A percentile compares a stretch with the other conserved stretches of the same genome.
phyloP scores from a whole-genome alignment of 2,888 invertebrate genomes.

The Drosophila diplacantha region DNA sequence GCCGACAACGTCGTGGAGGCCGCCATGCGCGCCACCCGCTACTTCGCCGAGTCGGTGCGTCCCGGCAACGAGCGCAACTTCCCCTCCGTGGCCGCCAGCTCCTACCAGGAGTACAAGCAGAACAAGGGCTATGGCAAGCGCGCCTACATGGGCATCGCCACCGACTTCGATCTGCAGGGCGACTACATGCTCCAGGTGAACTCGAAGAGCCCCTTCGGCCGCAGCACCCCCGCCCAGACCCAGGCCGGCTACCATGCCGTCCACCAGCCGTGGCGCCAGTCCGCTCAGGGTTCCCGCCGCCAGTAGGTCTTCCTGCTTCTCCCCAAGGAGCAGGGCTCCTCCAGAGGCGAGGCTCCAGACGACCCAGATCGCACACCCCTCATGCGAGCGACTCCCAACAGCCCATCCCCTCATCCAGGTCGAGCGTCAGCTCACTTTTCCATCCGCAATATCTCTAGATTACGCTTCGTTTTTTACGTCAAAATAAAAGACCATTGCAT shows the following conservation, averaged over 20 bases:
- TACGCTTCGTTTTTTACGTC: slow-evolving; percentile 42
- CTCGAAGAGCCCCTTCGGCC: slow-evolving; percentile 73
- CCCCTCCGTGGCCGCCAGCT: slow-evolving; percentile 74
- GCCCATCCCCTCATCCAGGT: slow-evolving; percentile 42
- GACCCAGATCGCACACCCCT: slow-evolving; percentile 38
- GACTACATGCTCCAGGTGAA: slow-evolving; percentile 76
- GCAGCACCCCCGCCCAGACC: slow-evolving; percentile 64
- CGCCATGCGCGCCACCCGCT: slow-evolving; percentile 72
- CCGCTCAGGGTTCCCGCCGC: slow-evolving; percentile 35
- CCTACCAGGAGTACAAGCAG: slow-evolving; percentile 69
- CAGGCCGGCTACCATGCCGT: slow-evolving; percentile 60
- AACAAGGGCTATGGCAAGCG: slow-evolving; percentile 72
- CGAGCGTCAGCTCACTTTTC: not conserved
- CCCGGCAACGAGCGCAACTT: slow-evolving; percentile 75
- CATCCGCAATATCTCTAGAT: slow-evolving; percentile 20
- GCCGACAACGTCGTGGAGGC: slow-evolving; percentile 73
- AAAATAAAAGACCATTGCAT: slow-evolving; percentile 50
- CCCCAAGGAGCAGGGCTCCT: slow-evolving; percentile 6
- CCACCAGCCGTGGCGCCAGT: slow-evolving; percentile 60
- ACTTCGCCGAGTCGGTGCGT: slow-evolving; percentile 75
- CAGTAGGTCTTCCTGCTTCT: slow-evolving; percentile 11
- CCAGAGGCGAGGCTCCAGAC: slow-evolving; percentile 11
- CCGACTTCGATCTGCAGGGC: slow-evolving; percentile 67
- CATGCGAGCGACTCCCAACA: slow-evolving; percentile 33
- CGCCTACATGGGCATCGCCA: slow-evolving; percentile 74